Evolutionary conservation across 2,888 invertebrate species (phyloP).

Genomic region (Eilema depressum): DNA sequence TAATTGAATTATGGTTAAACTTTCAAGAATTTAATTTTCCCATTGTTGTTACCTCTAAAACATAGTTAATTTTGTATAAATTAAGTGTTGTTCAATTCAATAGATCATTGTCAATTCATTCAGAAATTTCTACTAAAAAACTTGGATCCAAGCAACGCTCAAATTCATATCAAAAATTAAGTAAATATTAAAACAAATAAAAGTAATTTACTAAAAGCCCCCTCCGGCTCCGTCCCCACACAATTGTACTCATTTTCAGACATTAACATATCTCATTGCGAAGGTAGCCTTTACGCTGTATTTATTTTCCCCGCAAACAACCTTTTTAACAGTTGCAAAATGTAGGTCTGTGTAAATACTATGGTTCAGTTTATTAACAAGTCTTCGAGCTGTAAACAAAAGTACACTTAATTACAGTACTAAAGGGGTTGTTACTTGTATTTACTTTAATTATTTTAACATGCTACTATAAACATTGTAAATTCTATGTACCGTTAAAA

Average conservation of each 20-base stretch:
- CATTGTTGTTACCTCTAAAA: too few relatives aligned
- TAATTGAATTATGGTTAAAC: too few relatives aligned
- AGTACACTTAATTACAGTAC: slow-evolving; percentile 40
- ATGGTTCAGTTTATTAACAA: slow-evolving; percentile 42
- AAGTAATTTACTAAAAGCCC: not conserved
- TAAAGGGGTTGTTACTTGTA: slow-evolving; percentile 46
- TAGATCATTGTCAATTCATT: too few relatives aligned
- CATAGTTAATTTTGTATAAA: too few relatives aligned
- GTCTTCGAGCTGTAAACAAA: slow-evolving; percentile 47
- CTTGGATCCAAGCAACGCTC: too few relatives aligned
- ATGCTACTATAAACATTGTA: slow-evolving; percentile 39
- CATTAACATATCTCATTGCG: slow-evolving; percentile 46
- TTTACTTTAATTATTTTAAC: slow-evolving; percentile 55
- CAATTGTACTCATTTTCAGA: slow-evolving; percentile 20
- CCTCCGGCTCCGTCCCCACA: not conserved
- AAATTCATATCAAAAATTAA: not conserved
- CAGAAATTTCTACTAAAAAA: too few relatives aligned
- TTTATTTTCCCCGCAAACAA: slow-evolving; percentile 37
- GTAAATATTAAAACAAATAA: not conserved
- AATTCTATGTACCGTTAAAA: slow-evolving; percentile 39
- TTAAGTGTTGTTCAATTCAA: too few relatives aligned
- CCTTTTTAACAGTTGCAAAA: slow-evolving; percentile 38
- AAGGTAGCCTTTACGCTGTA: slow-evolving; percentile 17
- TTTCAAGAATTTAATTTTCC: not conserved
- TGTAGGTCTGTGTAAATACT: slow-evolving; percentile 44